Percentiles rank a stretch among this genome's conserved stretches.
These are phyloP conservation scores for Pyrocephalus nanus DNA, from an alignment of 2,797 vertebrate genomes.

Conservation along the genomic window DNA sequence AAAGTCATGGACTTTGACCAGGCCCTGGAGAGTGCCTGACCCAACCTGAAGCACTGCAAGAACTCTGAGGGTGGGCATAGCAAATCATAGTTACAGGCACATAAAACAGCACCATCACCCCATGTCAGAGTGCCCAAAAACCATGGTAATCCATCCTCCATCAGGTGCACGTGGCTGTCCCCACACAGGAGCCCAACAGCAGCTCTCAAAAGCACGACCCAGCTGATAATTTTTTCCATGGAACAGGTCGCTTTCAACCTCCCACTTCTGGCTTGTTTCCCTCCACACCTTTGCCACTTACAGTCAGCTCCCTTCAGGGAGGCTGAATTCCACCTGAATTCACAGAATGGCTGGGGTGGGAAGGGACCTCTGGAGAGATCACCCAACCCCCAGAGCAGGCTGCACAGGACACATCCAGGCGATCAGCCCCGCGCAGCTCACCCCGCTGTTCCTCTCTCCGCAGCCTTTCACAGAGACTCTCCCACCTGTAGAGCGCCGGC, in stretches of 20 bases:
- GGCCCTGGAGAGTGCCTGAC: background rate
- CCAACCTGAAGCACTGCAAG: background rate
- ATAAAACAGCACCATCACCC: background rate
- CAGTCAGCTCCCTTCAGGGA: background rate
- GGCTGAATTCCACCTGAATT: background rate
- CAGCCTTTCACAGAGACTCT: background rate
- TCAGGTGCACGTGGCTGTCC: accelerated
- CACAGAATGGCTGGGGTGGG: background rate
- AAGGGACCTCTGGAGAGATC: background rate
- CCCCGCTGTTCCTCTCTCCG: background rate
- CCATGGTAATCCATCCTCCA: accelerated
- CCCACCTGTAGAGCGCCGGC: background rate
- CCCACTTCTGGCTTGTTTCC: background rate
- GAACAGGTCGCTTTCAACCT: accelerated
- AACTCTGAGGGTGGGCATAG: background rate
- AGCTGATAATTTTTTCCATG: accelerated
- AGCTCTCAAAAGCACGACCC: accelerated
- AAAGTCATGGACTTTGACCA: background rate
- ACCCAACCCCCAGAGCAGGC: accelerated
- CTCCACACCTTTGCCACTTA: accelerated
- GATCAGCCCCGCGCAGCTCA: background rate
- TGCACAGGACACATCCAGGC: background rate
- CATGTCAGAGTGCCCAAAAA: accelerated
- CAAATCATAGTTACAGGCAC: accelerated
- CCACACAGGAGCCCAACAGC: background rate